Base-by-base conservation (phyloP, 2,888 invertebrate genomes). In the Hanleya hanleyi region DNA sequence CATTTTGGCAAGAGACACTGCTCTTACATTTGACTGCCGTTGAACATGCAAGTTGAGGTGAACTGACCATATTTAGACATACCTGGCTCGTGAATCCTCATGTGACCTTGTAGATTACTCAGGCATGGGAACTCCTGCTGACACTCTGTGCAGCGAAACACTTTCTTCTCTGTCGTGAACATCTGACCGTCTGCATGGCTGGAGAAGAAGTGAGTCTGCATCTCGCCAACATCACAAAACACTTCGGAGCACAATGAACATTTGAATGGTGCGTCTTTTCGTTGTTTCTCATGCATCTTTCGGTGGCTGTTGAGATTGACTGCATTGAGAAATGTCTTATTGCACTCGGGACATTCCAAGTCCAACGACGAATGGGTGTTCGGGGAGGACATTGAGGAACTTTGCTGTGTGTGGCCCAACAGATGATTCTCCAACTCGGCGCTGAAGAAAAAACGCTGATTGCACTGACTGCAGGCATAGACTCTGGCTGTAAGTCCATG, bases 341-440 rank as follows among this genome's bases (percentile, higher is more conserved):
- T 75, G 80, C 90, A 91, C 37, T 89, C 87, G 1, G 83, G 81
- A 78, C 90, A 90, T 33, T 81, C 80, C 26, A 86, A 79, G 2
- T 81, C 82, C 33, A 75, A 69, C 18, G 74, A 70, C 5, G 71
- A 35, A 33, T 50, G 35, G 9, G 35, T 33, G 29, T n/a, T 22
- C 32, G 73, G 66, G 33, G 73, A 49, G 1, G 73, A 64, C 18
- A 49, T 32, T 26, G 18, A 38, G 9, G 5, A 41, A 12, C 15
- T 66, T 9, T 12, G 51, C 36, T 29, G 64, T 49, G 62, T 75
- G 69, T 86, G 85, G 26, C 81, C 75, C 47, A 85, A 84, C 66
- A 89, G 87, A 88, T 98, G 98, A 88, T 97, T 97, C 83, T 97
- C 96, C 3, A 97, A 91, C 88, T 98, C 97, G 0, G 96, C 95